Base-by-base conservation (phyloP, 2,797 vertebrate species). In the Clarias pachynema region DNA sequence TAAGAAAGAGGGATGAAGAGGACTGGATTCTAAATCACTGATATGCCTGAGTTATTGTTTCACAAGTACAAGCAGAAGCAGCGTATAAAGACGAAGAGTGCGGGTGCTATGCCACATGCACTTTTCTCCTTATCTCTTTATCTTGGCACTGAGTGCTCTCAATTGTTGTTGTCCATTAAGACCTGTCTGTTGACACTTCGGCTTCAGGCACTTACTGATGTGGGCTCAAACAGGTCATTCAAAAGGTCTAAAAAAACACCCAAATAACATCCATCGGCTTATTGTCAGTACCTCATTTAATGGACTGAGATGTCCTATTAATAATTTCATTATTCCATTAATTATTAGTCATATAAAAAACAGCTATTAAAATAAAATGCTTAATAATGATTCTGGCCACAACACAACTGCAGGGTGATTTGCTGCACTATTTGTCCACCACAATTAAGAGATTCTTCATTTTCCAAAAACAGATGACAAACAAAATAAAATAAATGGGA, bases 1-100 rank as follows among this genome's bases (percentile, higher is more conserved):
- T 79, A 73, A 77, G 60, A 40, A 68, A 70, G 69, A 82, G 65
- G 60, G 78, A 79, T 63, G 26, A 87, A 44, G 68, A 79, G 57
- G 62, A 60, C 5, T n/a, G n/a, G 66, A 66, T 78, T 81, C 4
- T 80, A 53, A 80, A 84, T 68, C 26, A 44, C 5, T 20, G n/a
- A 34, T 69, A 86, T 77, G 72, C n/a, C 53, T 44, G 57, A 77
- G 69, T 74, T 77, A 85, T 44, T 81, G 20, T 31, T 77, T 59
- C 68, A 72, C 6, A 15, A 31, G 40, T 68, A 22, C 24, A 65
- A 57, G 84, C 24, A 40, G 29, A 60, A 77, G 74, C 62, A 59
- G 34, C 7, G 5, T 60, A 65, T 29, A 40, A 56, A 56, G 40
- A 37, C 4, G 20, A 22, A 74, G 15, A 74, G 44, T 26, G 29